phyloP scores from a whole-genome alignment of 2,113 vertebrate species.

The Ictalurus punctatus region DNA sequence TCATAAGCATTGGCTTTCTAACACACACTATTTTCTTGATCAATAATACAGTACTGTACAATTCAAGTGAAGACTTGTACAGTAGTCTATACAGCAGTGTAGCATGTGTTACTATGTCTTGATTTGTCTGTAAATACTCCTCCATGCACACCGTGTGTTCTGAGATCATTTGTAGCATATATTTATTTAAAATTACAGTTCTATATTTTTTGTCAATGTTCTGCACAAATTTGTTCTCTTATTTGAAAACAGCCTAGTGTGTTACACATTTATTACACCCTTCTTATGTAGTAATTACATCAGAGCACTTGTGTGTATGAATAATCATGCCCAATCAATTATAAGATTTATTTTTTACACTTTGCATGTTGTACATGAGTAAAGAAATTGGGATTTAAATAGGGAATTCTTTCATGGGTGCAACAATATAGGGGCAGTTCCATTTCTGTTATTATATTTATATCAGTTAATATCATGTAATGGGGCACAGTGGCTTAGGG shows the following conservation, averaged over 20 bases:
- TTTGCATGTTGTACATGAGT: background rate
- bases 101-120: background rate
- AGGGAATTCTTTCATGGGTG: background rate
- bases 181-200: background rate
- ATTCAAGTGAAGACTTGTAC: background rate
- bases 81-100: background rate
- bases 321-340: background rate
- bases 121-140: background rate
- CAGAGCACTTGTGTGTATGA: background rate
- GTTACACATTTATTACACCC: constrained; percentile 30
- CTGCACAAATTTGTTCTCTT: background rate
- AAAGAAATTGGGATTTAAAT: background rate
- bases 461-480: background rate
- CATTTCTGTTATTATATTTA: background rate
- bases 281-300: background rate
- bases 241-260: background rate
- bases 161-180: background rate
- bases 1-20: background rate
- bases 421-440: background rate
- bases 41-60: background rate
- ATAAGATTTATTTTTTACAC: background rate
- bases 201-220: background rate
- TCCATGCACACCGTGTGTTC: background rate
- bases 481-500: no score
- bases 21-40: background rate